Evolutionary conservation across 1,140 invertebrate species (phyloP), one percentile per base, ranked within the genome.

Genomic region (Ceratosolen solmsi): DNA sequence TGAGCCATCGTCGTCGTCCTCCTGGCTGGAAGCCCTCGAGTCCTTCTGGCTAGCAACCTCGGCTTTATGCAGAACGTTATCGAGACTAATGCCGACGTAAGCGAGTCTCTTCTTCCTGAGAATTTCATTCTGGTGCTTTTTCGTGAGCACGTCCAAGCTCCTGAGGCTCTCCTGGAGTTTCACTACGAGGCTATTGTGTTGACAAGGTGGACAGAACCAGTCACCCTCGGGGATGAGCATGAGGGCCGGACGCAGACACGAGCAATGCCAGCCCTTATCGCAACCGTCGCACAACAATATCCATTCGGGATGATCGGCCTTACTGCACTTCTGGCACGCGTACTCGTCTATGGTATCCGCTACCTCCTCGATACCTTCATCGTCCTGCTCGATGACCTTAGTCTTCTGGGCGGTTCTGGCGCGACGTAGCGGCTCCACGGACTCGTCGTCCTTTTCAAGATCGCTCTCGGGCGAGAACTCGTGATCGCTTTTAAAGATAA

Each of bases 161-260:
- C 83, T 92, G 84, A 85, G 94, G 85, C 88, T 95, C 90, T 90
- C 90, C 84, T 95, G 94, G 20, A 96, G 87, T 9, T 95, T 94
- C n/a, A 91, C 90, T 63, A 98, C 93, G 17, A 98, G 89, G 92
- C 92, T 92, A 84, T 94, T 94, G 89, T 98, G 98, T 89, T 98
- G 95, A 92, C 98, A 99, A 0, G 96, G 96, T 65, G 98, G 98
- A 91, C 98, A 99, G 90, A 95, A 98, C 98, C 98, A 99, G 88
- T 99, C 96, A 30, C 98, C 98, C 88, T 99, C 97, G 8, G 98
- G 98, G 87, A 99, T 97, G 1, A 98, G 93, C 90, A 98, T 95
- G 11, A 99, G 92, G 25, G 97, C 94, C 1, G 98, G 98, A 58
- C 96, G 94, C 0, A 99, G 93, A 89, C 98, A 99, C 8, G 96